Conservation (phyloP, 2,113 vertebrate genomes). For the Cyrtonyx montezumae region DNA sequence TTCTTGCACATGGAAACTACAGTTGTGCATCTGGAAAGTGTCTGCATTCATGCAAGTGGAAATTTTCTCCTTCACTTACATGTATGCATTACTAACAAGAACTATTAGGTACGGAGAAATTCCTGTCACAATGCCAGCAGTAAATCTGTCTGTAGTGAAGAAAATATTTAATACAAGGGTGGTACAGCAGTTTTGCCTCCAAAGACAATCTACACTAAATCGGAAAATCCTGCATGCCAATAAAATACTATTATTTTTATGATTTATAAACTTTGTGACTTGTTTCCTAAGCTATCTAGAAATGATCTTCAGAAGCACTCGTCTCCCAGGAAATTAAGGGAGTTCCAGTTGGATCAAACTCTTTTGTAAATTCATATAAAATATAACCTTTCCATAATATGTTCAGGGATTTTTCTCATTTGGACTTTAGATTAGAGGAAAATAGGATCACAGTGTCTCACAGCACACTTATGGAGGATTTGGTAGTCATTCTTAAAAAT, state of each 20-base stretch:
- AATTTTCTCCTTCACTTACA: neutral
- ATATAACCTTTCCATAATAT: fast-evolving
- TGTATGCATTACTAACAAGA: neutral
- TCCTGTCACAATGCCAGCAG: neutral
- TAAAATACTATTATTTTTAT: neutral
- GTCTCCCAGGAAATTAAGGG: neutral
- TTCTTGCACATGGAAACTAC: neutral
- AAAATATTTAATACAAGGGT: neutral
- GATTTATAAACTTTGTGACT: neutral
- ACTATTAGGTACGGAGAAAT: neutral
- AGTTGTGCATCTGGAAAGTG: neutral
- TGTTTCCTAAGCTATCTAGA: neutral
- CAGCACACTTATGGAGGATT: neutral
- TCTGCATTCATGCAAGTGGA: neutral
- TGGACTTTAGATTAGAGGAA: neutral
- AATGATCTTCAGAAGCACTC: neutral
- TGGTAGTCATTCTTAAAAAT: neutral
- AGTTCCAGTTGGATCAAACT: neutral
- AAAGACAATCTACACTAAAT: neutral
- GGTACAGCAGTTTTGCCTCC: neutral
- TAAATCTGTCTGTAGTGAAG: neutral
- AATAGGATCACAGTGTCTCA: neutral
- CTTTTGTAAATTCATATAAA: neutral
- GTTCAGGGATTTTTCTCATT: neutral
- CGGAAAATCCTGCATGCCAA: neutral